A percentile compares a stretch with the other conserved stretches of the same genome.
phyloP scores from a whole-genome alignment of 2,113 vertebrate genomes.

The Ochotona princeps region DNA sequence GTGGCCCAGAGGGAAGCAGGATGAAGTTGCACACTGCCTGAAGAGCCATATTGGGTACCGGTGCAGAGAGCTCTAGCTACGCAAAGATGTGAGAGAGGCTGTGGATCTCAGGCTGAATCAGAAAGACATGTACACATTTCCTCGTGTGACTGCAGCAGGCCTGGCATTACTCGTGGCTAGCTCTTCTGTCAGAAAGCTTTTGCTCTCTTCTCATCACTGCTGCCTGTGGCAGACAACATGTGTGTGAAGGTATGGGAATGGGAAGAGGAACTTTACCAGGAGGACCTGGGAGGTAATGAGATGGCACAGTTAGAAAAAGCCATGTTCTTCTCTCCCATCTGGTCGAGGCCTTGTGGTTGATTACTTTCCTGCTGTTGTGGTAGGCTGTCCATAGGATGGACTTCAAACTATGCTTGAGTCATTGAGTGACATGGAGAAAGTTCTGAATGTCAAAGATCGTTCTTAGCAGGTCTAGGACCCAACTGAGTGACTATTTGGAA shows the following conservation, averaged over 20 bases:
- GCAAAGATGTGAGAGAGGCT: neutral
- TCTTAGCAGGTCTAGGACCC: neutral
- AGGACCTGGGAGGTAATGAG: neutral
- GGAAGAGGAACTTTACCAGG: neutral
- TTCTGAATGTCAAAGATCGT: neutral
- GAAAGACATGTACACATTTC: neutral
- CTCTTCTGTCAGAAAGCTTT: neutral
- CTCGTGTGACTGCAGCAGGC: neutral
- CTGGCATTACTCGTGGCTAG: neutral
- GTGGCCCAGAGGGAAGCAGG: neutral
- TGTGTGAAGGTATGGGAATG: neutral
- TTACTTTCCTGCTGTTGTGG: neutral
- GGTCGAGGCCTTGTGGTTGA: neutral
- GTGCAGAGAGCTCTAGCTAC: neutral
- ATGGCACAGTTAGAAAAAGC: neutral
- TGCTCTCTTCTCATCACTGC: neutral
- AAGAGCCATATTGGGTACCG: neutral
- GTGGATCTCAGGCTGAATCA: neutral
- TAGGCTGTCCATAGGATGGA: neutral
- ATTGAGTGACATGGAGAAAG: constrained; percentile 7
- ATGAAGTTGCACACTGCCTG: neutral
- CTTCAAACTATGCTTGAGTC: constrained; percentile 13
- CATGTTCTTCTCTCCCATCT: neutral
- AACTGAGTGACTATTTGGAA: neutral
- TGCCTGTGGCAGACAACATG: neutral